Percentiles rank a stretch among this genome's conserved stretches.
Conservation (phyloP, 2,888 invertebrate genomes). For the Drosophila lacicola region DNA sequence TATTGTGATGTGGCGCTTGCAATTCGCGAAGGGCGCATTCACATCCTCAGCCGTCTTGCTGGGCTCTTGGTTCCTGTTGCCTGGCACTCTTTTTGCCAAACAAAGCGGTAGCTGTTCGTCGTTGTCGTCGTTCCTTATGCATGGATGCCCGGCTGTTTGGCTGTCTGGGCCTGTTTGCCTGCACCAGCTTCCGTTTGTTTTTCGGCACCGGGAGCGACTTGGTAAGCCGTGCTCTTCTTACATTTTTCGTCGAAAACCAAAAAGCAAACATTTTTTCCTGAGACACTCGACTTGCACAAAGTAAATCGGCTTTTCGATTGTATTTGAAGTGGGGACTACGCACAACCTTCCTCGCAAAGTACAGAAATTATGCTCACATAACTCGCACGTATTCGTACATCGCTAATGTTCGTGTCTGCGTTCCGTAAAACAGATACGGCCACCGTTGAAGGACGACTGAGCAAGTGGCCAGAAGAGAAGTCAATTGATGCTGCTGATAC, state of each 20-base stretch:
- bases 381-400: conserved; percentile 26
- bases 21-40: conserved; percentile 56
- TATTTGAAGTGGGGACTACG: conserved; percentile 57
- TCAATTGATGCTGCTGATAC: conserved; percentile 45
- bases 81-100: conserved; percentile 42
- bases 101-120: conserved; percentile 53
- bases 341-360: conserved; percentile 14
- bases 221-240: conserved; percentile 47
- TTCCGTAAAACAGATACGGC: conserved; percentile 37
- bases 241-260: conserved; percentile 56
- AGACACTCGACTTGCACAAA: conserved; percentile 71
- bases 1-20: conserved; percentile 42
- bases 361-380: conserved; percentile 36
- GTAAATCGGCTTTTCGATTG: conserved; percentile 80
- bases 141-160: conserved; percentile 38
- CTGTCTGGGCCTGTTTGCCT: conserved; percentile 53
- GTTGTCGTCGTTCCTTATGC: conserved; percentile 63
- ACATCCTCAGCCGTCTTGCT: conserved; percentile 38
- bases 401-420: conserved; percentile 43
- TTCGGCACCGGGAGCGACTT: conserved; percentile 47
- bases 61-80: conserved; percentile 49
- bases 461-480: conserved; percentile 50
- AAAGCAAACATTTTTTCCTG: conserved; percentile 70
- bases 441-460: conserved; percentile 16
- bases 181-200: conserved; percentile 67